These are phyloP conservation scores for Eupithecia subfuscata DNA, from an alignment of 2,888 invertebrate species.

Conservation along the genomic window DNA sequence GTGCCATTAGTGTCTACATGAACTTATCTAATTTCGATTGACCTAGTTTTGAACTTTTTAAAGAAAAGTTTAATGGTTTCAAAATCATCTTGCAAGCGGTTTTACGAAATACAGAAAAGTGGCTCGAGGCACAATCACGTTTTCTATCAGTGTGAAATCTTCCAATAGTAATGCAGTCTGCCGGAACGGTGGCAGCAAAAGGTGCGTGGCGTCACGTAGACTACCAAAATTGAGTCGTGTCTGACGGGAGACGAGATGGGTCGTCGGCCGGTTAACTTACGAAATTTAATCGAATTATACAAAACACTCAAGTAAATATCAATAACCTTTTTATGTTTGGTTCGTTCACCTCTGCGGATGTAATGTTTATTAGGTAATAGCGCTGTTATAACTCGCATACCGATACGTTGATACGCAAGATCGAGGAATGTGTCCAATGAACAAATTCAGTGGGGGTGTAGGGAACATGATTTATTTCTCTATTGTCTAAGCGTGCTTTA, in stretches of 20 bases:
- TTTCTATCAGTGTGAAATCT: slow-evolving; percentile 73
- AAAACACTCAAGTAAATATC: slow-evolving; percentile 61
- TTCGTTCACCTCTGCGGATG: slow-evolving; percentile 50
- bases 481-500: slow-evolving; percentile 73
- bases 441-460: slow-evolving; percentile 63
- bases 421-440: slow-evolving; percentile 53
- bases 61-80: slow-evolving; percentile 32
- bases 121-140: slow-evolving; percentile 74
- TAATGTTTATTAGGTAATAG: slow-evolving; percentile 6
- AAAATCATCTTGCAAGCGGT: slow-evolving; percentile 55
- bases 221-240: slow-evolving; percentile 66
- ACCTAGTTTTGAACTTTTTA: slow-evolving; percentile 31
- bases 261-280: slow-evolving; percentile 65
- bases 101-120: slow-evolving; percentile 64
- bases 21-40: background rate
- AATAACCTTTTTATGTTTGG: slow-evolving; percentile 50
- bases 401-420: slow-evolving; percentile 12
- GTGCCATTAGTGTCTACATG: slow-evolving; percentile 18
- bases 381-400: slow-evolving; percentile 4
- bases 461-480: slow-evolving; percentile 73
- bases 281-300: slow-evolving; percentile 73
- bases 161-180: slow-evolving; percentile 67
- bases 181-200: slow-evolving; percentile 68
- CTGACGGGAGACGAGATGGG: slow-evolving; percentile 56
- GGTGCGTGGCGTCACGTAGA: slow-evolving; percentile 76